A percentile compares a stretch with the other conserved stretches of the same genome.
phyloP scores from a whole-genome alignment of 2,797 vertebrate species.

The Gobio occitaniae region DNA sequence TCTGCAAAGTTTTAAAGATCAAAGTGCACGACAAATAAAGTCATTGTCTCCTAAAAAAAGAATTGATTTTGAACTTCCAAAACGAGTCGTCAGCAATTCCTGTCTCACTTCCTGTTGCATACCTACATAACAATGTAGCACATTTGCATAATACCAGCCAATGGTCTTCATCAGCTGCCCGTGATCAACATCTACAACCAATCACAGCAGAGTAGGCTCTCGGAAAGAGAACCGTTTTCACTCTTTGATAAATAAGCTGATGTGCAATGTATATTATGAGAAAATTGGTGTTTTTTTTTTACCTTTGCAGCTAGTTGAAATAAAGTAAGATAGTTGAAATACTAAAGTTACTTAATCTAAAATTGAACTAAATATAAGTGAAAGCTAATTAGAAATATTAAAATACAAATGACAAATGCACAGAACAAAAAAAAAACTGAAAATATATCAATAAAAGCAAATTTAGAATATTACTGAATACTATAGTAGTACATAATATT shows the following conservation, averaged over 20 bases:
- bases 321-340: not conserved
- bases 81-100: not conserved
- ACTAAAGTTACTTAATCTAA: not conserved
- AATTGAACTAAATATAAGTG: not conserved
- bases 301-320: no score
- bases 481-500: not conserved
- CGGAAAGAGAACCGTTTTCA: not conserved
- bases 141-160: not conserved
- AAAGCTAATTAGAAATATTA: not conserved
- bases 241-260: not conserved
- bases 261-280: not conserved
- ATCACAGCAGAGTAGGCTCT: not conserved
- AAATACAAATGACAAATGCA: not conserved
- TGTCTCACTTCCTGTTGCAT: not conserved
- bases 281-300: not conserved
- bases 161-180: not conserved
- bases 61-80: not conserved
- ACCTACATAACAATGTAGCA: not conserved
- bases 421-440: not conserved
- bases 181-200: not conserved
- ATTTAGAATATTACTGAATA: not conserved
- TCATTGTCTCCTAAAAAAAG: not conserved
- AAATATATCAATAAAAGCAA: not conserved
- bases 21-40: not conserved
- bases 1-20: not conserved